A percentile compares a stretch with the other conserved stretches of the same genome.
These are phyloP conservation scores for Centroberyx gerrardi DNA, from an alignment of 2,797 vertebrate genomes.

Conservation along the genomic window DNA sequence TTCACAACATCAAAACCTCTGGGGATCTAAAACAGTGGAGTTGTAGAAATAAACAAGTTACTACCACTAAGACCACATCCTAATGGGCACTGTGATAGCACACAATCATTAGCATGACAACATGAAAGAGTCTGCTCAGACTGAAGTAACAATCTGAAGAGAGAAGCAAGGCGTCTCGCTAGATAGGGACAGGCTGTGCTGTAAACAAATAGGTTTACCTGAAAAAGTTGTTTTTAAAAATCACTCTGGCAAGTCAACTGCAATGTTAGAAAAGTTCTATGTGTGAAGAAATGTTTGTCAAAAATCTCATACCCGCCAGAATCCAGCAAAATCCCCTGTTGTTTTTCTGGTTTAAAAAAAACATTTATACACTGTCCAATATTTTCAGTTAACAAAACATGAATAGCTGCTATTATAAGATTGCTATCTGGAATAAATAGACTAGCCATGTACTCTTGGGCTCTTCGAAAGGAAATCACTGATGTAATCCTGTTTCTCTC, in stretches of 20 bases:
- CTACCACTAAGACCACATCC: slow-evolving; percentile 26
- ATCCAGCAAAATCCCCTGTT: background rate
- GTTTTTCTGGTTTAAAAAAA: background rate
- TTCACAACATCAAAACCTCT: slow-evolving; percentile 58
- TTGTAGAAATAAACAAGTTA: slow-evolving; percentile 53
- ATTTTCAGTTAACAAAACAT: no score
- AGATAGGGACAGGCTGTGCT: slow-evolving; percentile 10
- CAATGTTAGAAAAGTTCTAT: background rate
- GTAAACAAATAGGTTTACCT: slow-evolving; percentile 38
- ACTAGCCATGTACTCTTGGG: background rate
- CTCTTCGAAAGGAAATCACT: no score
- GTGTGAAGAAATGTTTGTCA: background rate
- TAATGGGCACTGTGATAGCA: slow-evolving; percentile 46
- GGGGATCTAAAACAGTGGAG: slow-evolving; percentile 55
- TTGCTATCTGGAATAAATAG: background rate
- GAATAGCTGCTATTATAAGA: no score
- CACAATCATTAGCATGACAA: slow-evolving; percentile 70
- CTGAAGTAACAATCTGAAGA: slow-evolving; percentile 24
- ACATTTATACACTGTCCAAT: no score
- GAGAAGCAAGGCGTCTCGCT: slow-evolving; percentile 5
- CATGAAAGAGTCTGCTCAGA: slow-evolving; percentile 35
- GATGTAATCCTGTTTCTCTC: no score
- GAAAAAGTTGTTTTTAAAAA: slow-evolving; percentile 20
- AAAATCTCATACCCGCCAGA: background rate
- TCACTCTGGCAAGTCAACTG: background rate